These are phyloP conservation scores for Tetragonisca angustula DNA, from an alignment of 2,888 invertebrate genomes.

Conservation along the genomic window DNA sequence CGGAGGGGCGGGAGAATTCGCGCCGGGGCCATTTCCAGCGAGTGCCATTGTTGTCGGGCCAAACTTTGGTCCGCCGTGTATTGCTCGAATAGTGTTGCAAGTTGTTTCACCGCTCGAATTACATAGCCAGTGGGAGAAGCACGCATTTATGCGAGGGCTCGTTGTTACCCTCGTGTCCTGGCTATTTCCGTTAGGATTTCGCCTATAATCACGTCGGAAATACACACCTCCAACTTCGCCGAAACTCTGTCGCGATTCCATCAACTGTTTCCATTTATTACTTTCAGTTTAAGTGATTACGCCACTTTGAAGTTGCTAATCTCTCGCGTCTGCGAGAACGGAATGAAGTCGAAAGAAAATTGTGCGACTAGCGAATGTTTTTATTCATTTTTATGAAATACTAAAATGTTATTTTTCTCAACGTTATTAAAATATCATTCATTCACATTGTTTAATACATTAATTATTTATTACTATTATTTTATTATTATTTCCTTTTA, in stretches of 20 bases:
- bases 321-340: too few species aligned
- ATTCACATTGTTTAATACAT: too few species aligned
- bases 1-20: slow-evolving; percentile 2
- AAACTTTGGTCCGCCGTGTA: slow-evolving; percentile 52
- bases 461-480: too few species aligned
- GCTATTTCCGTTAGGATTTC: slow-evolving; percentile 32
- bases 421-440: too few species aligned
- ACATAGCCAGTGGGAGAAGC: slow-evolving; percentile 32
- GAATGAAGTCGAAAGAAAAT: too few species aligned
- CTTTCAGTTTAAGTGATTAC: too few species aligned
- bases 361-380: too few species aligned
- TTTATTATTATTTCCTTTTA: too few species aligned
- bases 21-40: slow-evolving; percentile 16
- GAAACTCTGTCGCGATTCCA: neutral
- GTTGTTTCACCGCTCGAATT: slow-evolving; percentile 58
- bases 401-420: too few species aligned
- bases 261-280: neutral
- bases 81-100: slow-evolving; percentile 36
- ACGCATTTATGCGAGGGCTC: slow-evolving; percentile 16
- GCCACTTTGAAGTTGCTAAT: too few species aligned
- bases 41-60: slow-evolving; percentile 21
- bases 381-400: too few species aligned
- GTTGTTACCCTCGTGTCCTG: slow-evolving; percentile 1
- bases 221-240: neutral
- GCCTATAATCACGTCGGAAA: slow-evolving; percentile 7